phyloP scores from a whole-genome alignment of 1,140 invertebrate genomes.

The Atopsyche davidsoni region DNA sequence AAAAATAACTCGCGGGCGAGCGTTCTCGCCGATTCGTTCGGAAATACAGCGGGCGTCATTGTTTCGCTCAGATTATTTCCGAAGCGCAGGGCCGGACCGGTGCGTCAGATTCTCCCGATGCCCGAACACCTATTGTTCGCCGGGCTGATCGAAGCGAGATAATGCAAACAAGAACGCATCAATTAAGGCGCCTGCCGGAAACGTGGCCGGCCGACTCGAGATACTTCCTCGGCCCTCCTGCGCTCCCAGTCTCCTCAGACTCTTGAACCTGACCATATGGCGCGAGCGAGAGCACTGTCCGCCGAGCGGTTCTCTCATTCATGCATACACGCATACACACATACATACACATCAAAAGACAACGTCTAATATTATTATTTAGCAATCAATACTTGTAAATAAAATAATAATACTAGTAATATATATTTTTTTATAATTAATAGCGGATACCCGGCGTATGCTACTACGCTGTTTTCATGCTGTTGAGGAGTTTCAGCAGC shows the following conservation, averaged over 20 bases:
- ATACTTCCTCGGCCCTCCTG: constrained; percentile 19
- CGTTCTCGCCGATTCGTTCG: too few species aligned
- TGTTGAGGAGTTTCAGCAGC: too few species aligned
- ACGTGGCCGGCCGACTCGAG: neutral
- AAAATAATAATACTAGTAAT: constrained; percentile 1
- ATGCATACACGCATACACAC: too few species aligned
- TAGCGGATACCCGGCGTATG: too few species aligned
- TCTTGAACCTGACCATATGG: constrained; percentile 27
- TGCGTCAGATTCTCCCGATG: neutral
- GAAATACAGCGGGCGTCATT: too few species aligned
- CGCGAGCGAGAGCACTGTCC: constrained; percentile 8
- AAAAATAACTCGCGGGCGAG: too few species aligned
- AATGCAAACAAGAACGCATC: constrained; percentile 23
- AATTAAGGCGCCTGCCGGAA: constrained; percentile 23
- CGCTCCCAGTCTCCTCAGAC: constrained; percentile 11
- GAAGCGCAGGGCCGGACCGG: too few species aligned
- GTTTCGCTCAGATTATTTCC: too few species aligned
- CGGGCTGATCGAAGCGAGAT: constrained; percentile 13
- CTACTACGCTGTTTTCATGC: too few species aligned
- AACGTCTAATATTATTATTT: neutral
- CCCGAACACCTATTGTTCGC: constrained; percentile 17
- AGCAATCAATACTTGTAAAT: neutral
- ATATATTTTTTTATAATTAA: too few species aligned
- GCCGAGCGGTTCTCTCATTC: neutral
- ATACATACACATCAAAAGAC: too few species aligned